Base-by-base conservation (phyloP, 2,888 invertebrate species). In the Tortrix viridana region DNA sequence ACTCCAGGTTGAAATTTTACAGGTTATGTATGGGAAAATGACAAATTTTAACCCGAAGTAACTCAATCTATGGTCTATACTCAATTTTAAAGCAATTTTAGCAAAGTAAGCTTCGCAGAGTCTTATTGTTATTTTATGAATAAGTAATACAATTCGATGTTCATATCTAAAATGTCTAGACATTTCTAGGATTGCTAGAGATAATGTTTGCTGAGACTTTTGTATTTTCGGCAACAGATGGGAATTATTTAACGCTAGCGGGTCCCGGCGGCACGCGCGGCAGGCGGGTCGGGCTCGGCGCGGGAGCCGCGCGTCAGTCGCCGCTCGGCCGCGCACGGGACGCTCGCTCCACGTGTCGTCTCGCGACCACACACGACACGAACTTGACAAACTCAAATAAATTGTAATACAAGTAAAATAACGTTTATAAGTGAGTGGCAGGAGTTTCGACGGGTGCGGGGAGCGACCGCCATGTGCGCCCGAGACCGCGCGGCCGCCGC, bases 61-160 rank as follows among this genome's bases (percentile, higher is more conserved):
- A 32, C 32, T 3, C 9, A 32, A 32, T 1, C 32, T 12, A 12
- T 32, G 23, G 32, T 3, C 7, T 26, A 26, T 26, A 12, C 12
- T 32, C 12, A 9, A 9, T 9, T 9, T 26, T 26, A 3, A 26
- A 26, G 26, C 26, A 9, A 3, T 75, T 84, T 78, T 75, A 74
- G 74, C 82, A 82, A 86, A 86, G 86, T 88, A 86, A 86, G 84
- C 81, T 83, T 76, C 79, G 12, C 26, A 32, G 26, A 32, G 12
- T 32, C 3, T 32, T 32, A 12, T 32, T 12, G 12, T 32, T 12
- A 32, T 32, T 32, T 32, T 32, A 12, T 32, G 32, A 12, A 32
- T 12, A 12, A 32, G 3, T 32, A 32, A 32, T 12, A 32, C 32
- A 32, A 3, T 32, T 32, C 12, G 12, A 32, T 32, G 12, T 32